Percentiles rank a stretch among this genome's conserved stretches.
These are phyloP conservation scores for Conus betulinus DNA, from an alignment of 1,140 invertebrate genomes.

Conservation along the genomic window DNA sequence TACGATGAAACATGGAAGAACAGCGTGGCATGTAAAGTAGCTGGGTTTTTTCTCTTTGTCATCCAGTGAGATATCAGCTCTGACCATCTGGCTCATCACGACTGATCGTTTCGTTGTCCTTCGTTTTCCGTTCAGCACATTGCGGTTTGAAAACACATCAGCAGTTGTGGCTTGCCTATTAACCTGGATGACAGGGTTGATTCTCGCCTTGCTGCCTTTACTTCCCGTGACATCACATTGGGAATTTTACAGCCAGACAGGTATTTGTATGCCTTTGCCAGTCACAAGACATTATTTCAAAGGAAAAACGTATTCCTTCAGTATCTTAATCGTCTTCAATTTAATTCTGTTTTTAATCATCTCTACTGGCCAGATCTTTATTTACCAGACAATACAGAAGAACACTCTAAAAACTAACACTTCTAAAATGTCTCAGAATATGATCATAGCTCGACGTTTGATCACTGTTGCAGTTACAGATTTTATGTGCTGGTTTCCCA, in stretches of 20 bases:
- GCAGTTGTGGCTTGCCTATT: neutral
- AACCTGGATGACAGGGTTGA: neutral
- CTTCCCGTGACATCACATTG: neutral
- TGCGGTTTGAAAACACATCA: neutral
- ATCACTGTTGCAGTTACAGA: neutral
- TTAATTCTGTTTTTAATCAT: neutral
- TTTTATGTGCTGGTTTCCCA: conserved; percentile 13
- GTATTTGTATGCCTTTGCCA: neutral
- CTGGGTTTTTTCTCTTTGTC: neutral
- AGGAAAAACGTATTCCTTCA: neutral
- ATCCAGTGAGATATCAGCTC: neutral
- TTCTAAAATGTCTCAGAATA: neutral
- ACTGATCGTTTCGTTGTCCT: conserved; percentile 1
- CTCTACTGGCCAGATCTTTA: neutral
- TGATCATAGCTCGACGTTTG: neutral
- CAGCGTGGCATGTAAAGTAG: neutral
- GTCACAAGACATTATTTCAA: neutral
- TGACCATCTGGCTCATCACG: conserved; percentile 2
- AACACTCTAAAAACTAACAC: neutral
- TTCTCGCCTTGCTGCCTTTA: neutral
- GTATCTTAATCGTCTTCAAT: neutral
- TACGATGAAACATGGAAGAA: neutral
- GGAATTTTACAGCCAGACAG: neutral
- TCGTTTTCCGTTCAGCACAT: too few species aligned
- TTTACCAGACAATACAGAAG: neutral